Conservation (phyloP, 2,888 invertebrate species). For the Eucera pruinosa region DNA sequence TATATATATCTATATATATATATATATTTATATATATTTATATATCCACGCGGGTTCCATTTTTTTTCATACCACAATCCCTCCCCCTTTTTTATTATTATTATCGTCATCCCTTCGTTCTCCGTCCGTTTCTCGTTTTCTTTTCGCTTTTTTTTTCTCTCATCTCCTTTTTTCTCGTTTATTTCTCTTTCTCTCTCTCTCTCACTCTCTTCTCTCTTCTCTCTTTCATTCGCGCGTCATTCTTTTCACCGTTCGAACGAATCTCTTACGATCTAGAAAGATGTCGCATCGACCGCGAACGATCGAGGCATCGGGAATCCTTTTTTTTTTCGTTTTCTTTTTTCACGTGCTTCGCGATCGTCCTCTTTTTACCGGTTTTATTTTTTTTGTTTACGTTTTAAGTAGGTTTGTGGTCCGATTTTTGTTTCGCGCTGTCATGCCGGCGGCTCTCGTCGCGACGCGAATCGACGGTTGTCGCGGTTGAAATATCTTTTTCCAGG, state of each 20-base stretch:
- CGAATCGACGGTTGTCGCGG: constrained; percentile 23
- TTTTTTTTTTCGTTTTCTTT: too few species aligned
- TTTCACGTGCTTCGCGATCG: too few species aligned
- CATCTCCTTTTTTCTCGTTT: neutral
- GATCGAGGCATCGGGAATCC: constrained; percentile 42
- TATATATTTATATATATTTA: too few species aligned
- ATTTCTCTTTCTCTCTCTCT: neutral
- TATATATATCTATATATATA: too few species aligned
- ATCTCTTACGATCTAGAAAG: constrained; percentile 49
- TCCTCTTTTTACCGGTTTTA: too few species aligned
- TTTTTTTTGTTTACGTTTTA: neutral
- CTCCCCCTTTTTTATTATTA: neutral
- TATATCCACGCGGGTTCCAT: constrained; percentile 29
- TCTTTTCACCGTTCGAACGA: constrained; percentile 16
- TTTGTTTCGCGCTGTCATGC: constrained; percentile 33
- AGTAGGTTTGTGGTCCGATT: constrained; percentile 64
- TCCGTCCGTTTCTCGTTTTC: neutral
- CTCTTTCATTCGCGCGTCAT: neutral
- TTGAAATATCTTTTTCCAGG: too few species aligned
- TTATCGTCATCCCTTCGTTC: neutral
- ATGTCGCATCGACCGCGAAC: constrained; percentile 45
- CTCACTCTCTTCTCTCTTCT: neutral
- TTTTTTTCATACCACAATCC: neutral
- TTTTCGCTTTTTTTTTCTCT: neutral
- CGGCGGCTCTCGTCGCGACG: constrained; percentile 9